Evolutionary conservation across 1,140 invertebrate genomes (phyloP), one percentile per base, ranked within the genome.

Genomic region (Platyura marginata): DNA sequence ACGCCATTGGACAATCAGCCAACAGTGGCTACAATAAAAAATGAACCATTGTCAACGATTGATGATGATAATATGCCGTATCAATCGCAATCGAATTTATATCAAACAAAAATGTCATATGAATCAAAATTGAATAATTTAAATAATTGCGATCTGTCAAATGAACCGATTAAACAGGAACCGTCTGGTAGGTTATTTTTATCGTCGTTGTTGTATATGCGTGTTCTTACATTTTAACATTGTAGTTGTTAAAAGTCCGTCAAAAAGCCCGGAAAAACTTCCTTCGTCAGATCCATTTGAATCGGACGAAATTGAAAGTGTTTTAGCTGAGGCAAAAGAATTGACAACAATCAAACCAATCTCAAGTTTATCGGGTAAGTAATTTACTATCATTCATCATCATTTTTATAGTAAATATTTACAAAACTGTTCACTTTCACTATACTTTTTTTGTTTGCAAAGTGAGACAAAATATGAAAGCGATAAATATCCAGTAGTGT

Each of bases 241-340:
- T 29, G 25, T 29, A 29, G 25, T 16, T 8, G 39, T 18, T 6
- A 42, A 42, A 19, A 42, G 41, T 35, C 41, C 41, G 3, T 42
- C 41, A 33, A 18, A 11, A 18, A 42, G 41, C 33, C 41, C 41
- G 3, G 25, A 19, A n/a, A 32, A 42, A 34, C 23, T 25, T 15
- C 13, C 18, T 10, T 19, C 22, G 9, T 21, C 19, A 10, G 18
- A 43, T 43, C 9, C 42, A 25, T 23, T 43, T 19, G 42, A 43
- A 8, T 36, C 42, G 11, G 42, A 43, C 36, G 21, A 19, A 21
- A 22, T 23, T 35, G 35, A 19, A 18, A 43, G 18, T 16, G 11
- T 43, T 19, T 18, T 20, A 23, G 42, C 42, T 21, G 42, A 19
- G 9, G 33, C 42, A 2, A 40, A 40, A 21, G 33, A 37, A 43